Evolutionary conservation across 92 coral and sea anemone species (phyloP).

Genomic region (Epizoanthus ramosus): DNA sequence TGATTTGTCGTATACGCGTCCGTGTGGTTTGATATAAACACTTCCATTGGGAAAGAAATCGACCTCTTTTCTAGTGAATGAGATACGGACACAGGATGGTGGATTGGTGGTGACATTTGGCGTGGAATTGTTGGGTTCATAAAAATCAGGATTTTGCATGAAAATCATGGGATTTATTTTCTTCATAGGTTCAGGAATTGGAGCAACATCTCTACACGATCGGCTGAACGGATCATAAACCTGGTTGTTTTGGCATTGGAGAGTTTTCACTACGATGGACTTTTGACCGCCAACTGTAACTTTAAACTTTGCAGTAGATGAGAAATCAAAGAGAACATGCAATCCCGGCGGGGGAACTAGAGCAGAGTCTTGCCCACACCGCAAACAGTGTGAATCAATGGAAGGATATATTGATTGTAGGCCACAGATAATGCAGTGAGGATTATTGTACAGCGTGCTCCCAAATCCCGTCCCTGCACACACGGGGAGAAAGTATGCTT

Average conservation of each 20-base stretch:
- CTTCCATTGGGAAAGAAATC: constrained; percentile 2
- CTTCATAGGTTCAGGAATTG: no score
- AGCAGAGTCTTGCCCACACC: neutral
- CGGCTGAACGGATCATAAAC: no score
- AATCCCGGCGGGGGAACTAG: neutral
- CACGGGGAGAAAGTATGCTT: neutral
- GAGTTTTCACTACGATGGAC: no score
- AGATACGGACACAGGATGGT: neutral
- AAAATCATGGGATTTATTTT: no score
- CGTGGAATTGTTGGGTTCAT: neutral
- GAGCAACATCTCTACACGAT: no score
- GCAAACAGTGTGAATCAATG: no score
- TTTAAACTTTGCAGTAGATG: neutral
- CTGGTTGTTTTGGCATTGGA: no score
- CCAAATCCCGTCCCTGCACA: neutral
- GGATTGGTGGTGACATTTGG: neutral
- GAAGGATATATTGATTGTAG: no score
- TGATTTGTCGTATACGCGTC: neutral
- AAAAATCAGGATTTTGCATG: no score
- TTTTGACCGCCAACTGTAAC: neutral
- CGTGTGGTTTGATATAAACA: constrained; percentile 4
- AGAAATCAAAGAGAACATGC: neutral
- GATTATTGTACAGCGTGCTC: neutral
- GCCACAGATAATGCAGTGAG: neutral
- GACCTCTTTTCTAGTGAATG: neutral